Base-by-base conservation (phyloP, 2,113 vertebrate species). In the Romanogobio albipinnatus region DNA sequence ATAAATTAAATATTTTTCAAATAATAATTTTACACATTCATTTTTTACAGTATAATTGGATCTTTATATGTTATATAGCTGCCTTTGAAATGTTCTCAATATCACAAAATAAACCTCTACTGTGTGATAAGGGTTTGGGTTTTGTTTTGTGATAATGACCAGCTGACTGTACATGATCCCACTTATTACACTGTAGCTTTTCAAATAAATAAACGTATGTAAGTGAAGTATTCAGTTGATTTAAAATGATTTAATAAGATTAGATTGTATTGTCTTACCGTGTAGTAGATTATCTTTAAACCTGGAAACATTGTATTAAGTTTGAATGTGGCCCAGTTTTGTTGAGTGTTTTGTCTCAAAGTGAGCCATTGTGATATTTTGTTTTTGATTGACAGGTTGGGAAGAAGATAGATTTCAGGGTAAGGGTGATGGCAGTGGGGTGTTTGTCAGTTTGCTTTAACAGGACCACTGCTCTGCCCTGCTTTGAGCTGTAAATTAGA, bases 361-460 rank as follows among this genome's bases (percentile, higher is more conserved):
- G 33, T 56, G 29, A 62, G 45, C 61, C 77, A n/a, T 76, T 82
- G n/a, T 84, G 75, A 85, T 74, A 51, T 61, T 90, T 82, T 87
- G 59, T 85, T 96, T 96, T 95, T 96, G 94, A 96, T 94, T 95
- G 78, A 94, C 96, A 97, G 96, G 94, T 95, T 82, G 95, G 92
- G 94, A 96, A 94, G 93, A 96, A 94, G 91, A 94, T 95, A 87
- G 94, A 96, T 89, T 84, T 91, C 81, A 95, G 95, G 96, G 96
- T 97, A 96, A 97, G 96, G 89, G 90, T 90, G 43, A 90, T 10
- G 19, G 74, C 71, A 45, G 73, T 39, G 9, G 43, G 92, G 85
- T 88, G 82, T 90, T 87, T 80, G 91, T 81, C 71, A 64, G 53
- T 36, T 53, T 59, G 78, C 22, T 15, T 59, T 56, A 24, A 76